Percentiles rank a stretch among this genome's conserved stretches.
Conservation (phyloP, 2,888 invertebrate genomes). For the Nemurella pictetii region DNA sequence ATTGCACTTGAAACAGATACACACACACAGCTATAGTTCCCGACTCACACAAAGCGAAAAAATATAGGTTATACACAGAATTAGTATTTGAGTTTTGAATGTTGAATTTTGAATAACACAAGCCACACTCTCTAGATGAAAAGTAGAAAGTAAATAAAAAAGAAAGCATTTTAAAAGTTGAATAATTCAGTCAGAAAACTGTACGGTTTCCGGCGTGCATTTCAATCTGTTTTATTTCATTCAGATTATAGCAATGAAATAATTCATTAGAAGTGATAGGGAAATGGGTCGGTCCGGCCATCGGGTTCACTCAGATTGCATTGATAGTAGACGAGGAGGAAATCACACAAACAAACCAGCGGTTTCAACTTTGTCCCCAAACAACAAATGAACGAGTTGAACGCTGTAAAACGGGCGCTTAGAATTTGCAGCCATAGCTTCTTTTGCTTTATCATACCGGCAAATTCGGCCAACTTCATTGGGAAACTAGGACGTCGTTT, state of each 20-base stretch:
- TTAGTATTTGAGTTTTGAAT: no score
- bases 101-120: background rate
- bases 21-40: background rate
- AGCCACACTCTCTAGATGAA: background rate
- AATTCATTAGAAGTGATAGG: background rate
- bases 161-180: background rate
- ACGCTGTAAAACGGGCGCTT: background rate
- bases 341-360: background rate
- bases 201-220: background rate
- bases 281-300: background rate
- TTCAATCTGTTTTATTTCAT: background rate
- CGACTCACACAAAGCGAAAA: background rate
- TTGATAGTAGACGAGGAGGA: background rate
- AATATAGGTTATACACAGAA: background rate
- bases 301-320: background rate
- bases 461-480: background rate
- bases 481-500: background rate
- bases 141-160: background rate
- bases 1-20: background rate
- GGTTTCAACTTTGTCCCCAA: background rate
- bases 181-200: background rate
- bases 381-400: background rate
- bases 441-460: background rate
- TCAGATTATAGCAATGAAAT: background rate
- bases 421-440: no score